Evolutionary conservation across 1,140 invertebrate species (phyloP).

Genomic region (Brachionus rubens): DNA sequence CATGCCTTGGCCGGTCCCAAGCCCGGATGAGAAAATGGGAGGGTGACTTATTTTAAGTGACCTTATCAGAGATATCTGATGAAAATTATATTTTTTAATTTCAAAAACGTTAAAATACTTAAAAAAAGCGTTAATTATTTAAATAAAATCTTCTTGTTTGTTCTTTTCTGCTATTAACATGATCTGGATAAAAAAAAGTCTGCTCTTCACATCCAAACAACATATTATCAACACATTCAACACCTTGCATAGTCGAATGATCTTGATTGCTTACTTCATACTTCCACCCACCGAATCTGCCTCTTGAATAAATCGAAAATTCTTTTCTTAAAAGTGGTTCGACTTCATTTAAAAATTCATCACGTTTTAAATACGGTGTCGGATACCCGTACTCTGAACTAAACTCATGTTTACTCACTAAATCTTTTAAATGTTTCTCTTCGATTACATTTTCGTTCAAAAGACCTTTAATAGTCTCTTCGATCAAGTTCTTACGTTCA

Average conservation of each 20-base stretch:
- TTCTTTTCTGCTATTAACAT: constrained; percentile 25
- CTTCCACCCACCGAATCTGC: constrained; percentile 56
- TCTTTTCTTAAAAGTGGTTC: constrained; percentile 48
- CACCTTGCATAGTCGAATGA: constrained; percentile 56
- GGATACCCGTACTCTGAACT: constrained; percentile 39
- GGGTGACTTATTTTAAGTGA: too few species aligned
- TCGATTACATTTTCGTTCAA: constrained; percentile 14
- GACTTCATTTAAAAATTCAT: constrained; percentile 50
- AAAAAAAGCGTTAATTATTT: background rate
- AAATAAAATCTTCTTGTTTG: constrained; percentile 19
- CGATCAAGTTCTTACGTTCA: background rate
- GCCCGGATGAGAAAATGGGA: too few species aligned
- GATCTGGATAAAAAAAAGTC: constrained; percentile 15
- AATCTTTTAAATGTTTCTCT: background rate
- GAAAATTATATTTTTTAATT: too few species aligned
- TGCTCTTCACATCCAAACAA: constrained; percentile 9
- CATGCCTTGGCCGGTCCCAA: too few species aligned
- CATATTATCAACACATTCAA: constrained; percentile 52
- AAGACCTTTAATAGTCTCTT: constrained; percentile 24
- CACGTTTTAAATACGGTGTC: constrained; percentile 49
- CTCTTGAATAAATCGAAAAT: constrained; percentile 52
- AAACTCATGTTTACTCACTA: constrained; percentile 16
- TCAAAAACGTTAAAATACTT: background rate
- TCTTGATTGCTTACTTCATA: constrained; percentile 55
- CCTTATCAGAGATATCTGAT: too few species aligned